Evolutionary conservation across 2,888 invertebrate genomes (phyloP).

Genomic region (Lacanobia oleracea): DNA sequence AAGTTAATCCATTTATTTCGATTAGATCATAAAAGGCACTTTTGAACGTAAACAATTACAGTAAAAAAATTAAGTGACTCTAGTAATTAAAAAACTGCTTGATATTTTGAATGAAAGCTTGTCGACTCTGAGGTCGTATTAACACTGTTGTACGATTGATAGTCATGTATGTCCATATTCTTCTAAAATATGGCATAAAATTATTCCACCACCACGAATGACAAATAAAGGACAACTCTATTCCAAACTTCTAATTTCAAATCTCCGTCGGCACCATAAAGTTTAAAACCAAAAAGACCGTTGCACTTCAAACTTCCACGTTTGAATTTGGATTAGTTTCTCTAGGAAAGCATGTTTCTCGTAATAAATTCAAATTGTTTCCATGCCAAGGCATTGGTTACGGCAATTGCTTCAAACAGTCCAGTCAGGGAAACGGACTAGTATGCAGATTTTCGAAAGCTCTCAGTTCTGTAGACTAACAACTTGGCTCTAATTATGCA

Average conservation of each 20-base stretch:
- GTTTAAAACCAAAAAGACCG: neutral
- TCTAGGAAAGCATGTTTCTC: constrained; percentile 51
- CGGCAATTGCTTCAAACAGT: constrained; percentile 40
- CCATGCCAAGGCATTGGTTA: constrained; percentile 51
- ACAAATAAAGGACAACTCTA: neutral
- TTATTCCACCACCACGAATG: neutral
- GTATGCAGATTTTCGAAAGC: constrained; percentile 56
- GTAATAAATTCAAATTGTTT: constrained; percentile 63
- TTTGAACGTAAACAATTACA: no score
- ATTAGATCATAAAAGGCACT: no score
- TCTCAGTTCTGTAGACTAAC: constrained; percentile 41
- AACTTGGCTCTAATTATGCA: constrained; percentile 51
- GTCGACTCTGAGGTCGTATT: no score
- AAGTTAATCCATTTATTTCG: neutral
- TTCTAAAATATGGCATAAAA: neutral
- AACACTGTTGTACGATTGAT: no score
- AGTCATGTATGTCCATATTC: neutral
- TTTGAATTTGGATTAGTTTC: constrained; percentile 55
- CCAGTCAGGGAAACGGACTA: constrained; percentile 34
- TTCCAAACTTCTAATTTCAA: constrained; percentile 2
- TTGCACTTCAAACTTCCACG: constrained; percentile 18
- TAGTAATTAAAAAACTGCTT: no score
- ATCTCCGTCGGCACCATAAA: constrained; percentile 36
- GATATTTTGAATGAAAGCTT: no score
- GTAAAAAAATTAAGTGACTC: no score